Evolutionary conservation across 2,113 vertebrate genomes (phyloP), one percentile per base, ranked within the genome.

Genomic region (Ictalurus furcatus): DNA sequence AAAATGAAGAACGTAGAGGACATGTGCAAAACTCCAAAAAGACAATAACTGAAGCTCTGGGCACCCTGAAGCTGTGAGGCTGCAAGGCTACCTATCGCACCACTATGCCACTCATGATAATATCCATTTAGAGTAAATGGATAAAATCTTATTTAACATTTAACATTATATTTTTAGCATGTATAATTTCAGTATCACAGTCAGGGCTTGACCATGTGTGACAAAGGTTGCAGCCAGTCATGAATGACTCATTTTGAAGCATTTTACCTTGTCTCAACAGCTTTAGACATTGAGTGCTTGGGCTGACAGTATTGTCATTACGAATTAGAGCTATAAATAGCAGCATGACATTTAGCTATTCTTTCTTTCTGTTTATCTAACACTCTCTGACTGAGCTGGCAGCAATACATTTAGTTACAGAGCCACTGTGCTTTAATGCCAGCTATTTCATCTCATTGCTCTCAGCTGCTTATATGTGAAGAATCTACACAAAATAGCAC

Each of bases 281-380:
- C 71, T 58, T 76, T 61, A 28, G 37, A 48, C 48, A 14, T 81
- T 6, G 21, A 56, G n/a, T 37, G 21, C 82, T 25, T 30, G 6
- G n/a, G 67, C 73, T 44, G 54, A 61, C 37, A 48, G n/a, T 78
- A 48, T n/a, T 34, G 16, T 30, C 56, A 87, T 87, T 71, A 44
- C 73, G 30, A 58, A 58, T 28, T 40, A 58, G 21, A 40, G 30
- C 48, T 82, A 71, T 56, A 67, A 88, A 88, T 82, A 88, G 40
- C 79, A 71, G 30, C 48, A 54, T 71, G 87, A 28, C 87, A 88
- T 82, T 88, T 71, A 83, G 71, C 13, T 19, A 61, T 63, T 78
- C 71, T 87, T 87, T 78, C 34, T 59, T 86, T 73, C 34, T 78
- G 28, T 61, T 86, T 76, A 76, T 86, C 73, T 40, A 76, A 74